Conservation (phyloP, 1,140 invertebrate species). For the Hyles euphorbiae region DNA sequence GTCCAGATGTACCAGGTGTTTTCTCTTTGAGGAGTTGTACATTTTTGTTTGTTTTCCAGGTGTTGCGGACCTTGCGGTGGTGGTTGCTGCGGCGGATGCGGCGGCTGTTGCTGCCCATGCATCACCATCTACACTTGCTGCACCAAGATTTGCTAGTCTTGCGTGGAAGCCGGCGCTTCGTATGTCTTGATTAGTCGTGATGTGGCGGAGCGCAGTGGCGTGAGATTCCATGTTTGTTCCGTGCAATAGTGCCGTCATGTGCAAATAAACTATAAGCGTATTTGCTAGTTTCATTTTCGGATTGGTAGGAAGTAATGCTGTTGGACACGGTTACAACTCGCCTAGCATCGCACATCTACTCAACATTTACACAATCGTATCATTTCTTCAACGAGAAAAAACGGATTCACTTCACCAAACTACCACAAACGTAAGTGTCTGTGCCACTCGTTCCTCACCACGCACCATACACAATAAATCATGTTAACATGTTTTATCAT, state of each 20-base stretch:
- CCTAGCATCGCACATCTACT: no score
- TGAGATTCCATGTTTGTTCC: slow-evolving; percentile 11
- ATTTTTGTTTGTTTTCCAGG: slow-evolving; percentile 24
- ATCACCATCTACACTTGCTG: slow-evolving; percentile 65
- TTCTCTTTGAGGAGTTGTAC: neutral
- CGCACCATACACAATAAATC: no score
- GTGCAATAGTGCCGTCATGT: slow-evolving; percentile 29
- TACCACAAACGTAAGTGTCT: no score
- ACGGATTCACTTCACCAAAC: no score
- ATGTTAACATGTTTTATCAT: no score
- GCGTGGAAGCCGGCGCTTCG: neutral
- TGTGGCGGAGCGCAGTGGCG: no score
- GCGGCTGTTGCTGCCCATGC: slow-evolving; percentile 49
- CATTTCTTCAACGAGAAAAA: no score
- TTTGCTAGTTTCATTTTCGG: neutral
- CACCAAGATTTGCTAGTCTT: slow-evolving; percentile 58
- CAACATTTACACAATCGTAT: no score
- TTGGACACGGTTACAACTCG: neutral
- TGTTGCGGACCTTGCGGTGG: slow-evolving; percentile 46
- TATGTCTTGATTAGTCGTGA: neutral
- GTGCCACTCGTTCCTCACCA: no score
- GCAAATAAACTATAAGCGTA: slow-evolving; percentile 29
- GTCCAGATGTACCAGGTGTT: neutral
- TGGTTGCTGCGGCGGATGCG: slow-evolving; percentile 34
- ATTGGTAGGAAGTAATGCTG: neutral